phyloP scores from a whole-genome alignment of 2,797 vertebrate genomes.

The Micromesistius poutassou region DNA sequence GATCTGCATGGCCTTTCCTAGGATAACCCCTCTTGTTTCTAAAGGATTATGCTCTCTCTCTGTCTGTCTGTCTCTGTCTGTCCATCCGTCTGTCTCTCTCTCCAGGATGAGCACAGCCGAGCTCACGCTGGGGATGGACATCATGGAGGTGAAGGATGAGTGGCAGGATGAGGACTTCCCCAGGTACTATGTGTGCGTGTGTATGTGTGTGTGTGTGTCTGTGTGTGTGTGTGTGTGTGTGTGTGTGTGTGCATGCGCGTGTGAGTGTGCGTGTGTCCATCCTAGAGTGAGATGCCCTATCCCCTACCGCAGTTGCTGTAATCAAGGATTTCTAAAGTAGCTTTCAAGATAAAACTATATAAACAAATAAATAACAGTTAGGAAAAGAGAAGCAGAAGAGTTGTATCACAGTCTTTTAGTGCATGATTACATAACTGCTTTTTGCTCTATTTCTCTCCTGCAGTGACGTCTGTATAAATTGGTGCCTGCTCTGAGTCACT shows the following conservation, averaged over 20 bases:
- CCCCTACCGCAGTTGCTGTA: too few relatives aligned
- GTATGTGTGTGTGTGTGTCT: constrained; percentile 17
- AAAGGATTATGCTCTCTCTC: background rate
- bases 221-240: constrained; percentile 20
- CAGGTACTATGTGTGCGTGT: constrained; percentile 67
- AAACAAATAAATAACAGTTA: background rate
- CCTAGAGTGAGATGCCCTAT: background rate
- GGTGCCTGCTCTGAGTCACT: constrained; percentile 1
- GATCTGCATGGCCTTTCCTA: too few relatives aligned
- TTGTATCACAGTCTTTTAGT: background rate
- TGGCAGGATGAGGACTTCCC: constrained; percentile 94
- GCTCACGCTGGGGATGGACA: constrained; percentile 89
- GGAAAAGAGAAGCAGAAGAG: background rate
- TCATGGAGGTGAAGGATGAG: constrained; percentile 86
- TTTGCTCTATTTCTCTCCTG: background rate
- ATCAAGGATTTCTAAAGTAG: background rate
- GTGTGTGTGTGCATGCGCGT: constrained; percentile 3
- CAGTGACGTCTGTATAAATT: background rate
- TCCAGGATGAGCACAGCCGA: constrained; percentile 86
- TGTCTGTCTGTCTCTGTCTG: background rate
- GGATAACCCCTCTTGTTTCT: too few relatives aligned
- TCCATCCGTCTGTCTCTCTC: background rate
- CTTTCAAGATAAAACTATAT: background rate
- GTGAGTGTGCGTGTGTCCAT: constrained; percentile 11
- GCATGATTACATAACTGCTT: background rate